Evolutionary conservation across 2,113 vertebrate species (phyloP).

Genomic region (Deroptyus accipitrinus): DNA sequence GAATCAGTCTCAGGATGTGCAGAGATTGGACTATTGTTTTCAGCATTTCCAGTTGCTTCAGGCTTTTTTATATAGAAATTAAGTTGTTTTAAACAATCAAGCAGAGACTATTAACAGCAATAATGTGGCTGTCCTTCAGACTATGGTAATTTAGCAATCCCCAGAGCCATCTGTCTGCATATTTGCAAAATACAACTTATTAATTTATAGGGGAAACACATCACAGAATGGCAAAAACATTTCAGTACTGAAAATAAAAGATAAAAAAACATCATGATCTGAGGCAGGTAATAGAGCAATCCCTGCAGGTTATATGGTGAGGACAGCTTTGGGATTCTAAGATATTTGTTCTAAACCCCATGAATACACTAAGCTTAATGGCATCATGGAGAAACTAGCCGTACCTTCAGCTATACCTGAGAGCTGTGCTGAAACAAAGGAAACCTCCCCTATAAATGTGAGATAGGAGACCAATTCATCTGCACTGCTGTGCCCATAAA

Average conservation of each 20-base stretch:
- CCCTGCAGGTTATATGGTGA: background rate
- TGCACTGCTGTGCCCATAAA: constrained; percentile 8
- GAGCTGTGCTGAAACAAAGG: background rate
- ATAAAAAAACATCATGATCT: background rate
- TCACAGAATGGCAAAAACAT: background rate
- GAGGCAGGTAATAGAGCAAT: background rate
- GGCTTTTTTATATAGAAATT: background rate
- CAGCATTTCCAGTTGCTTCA: background rate
- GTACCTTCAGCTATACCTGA: background rate
- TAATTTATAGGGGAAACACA: background rate
- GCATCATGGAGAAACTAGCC: background rate
- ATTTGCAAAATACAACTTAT: background rate
- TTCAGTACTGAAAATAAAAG: background rate
- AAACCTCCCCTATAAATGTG: background rate
- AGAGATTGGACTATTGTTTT: background rate
- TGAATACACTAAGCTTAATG: background rate
- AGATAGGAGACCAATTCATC: background rate
- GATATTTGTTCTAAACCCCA: background rate
- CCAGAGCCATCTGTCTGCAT: background rate
- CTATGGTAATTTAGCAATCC: background rate
- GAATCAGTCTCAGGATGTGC: background rate
- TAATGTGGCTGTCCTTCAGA: background rate
- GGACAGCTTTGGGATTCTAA: background rate
- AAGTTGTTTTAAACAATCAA: background rate
- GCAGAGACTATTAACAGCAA: background rate